These are phyloP conservation scores for Drosophila sp. DNA, from an alignment of 1,140 invertebrate species.

Conservation along the genomic window DNA sequence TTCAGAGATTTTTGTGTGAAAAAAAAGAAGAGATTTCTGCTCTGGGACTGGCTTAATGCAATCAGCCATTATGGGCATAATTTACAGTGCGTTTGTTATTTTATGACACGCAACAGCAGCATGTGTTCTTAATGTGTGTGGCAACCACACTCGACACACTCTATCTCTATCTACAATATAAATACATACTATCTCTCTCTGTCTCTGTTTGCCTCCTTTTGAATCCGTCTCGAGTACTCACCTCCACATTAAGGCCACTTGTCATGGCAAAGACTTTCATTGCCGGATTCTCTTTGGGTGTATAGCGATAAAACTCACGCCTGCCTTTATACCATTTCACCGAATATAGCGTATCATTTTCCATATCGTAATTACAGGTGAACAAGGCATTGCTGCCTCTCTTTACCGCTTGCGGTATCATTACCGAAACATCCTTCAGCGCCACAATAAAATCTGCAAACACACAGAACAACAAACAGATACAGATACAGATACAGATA, in stretches of 20 bases:
- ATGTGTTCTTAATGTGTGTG: constrained; percentile 69
- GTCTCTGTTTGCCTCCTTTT: too few species aligned
- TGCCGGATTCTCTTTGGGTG: constrained; percentile 88
- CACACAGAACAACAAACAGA: constrained; percentile 33
- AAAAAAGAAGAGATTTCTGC: constrained; percentile 34
- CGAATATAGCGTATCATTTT: constrained; percentile 91
- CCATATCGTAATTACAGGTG: constrained; percentile 91
- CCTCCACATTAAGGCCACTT: constrained; percentile 89
- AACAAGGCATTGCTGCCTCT: constrained; percentile 89
- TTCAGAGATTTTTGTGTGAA: constrained; percentile 61
- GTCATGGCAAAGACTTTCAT: constrained; percentile 88
- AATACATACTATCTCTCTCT: not conserved
- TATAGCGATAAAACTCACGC: constrained; percentile 89
- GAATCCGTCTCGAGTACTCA: constrained; percentile 85
- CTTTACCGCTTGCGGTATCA: constrained; percentile 89
- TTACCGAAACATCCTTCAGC: constrained; percentile 88
- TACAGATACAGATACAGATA: too few species aligned
- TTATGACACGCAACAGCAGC: constrained; percentile 73
- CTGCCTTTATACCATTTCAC: constrained; percentile 93
- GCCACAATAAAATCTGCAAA: constrained; percentile 85
- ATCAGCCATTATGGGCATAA: constrained; percentile 81
- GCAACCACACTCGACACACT: not conserved
- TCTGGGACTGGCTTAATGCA: constrained; percentile 60
- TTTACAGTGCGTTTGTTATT: constrained; percentile 73
- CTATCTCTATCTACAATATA: not conserved